Conservation (phyloP, 2,113 vertebrate genomes). For the Scolopax mira region DNA sequence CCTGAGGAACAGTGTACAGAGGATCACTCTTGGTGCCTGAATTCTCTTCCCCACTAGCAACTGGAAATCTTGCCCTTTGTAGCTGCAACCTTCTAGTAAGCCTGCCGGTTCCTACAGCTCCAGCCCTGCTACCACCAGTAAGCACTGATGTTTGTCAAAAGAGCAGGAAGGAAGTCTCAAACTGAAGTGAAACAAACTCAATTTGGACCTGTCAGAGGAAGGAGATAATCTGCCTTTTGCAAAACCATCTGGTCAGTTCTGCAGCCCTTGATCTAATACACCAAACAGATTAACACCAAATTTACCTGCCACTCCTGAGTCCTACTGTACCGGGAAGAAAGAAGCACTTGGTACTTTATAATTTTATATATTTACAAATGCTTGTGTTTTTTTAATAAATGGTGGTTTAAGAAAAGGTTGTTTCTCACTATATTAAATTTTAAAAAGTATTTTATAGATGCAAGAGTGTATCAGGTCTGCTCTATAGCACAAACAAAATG, state of each 20-base stretch:
- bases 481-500: neutral
- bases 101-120: neutral
- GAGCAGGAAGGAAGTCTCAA: neutral
- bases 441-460: neutral
- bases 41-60: neutral
- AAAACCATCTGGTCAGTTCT: neutral
- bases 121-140: neutral
- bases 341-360: conserved; percentile 25
- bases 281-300: neutral
- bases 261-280: neutral
- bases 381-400: conserved; percentile 38
- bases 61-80: neutral
- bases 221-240: neutral
- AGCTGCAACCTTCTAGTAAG: neutral
- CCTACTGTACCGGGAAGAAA: neutral
- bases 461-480: neutral
- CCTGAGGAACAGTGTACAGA: neutral
- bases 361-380: conserved; percentile 27
- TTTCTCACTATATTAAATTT: neutral
- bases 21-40: neutral
- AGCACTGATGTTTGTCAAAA: neutral
- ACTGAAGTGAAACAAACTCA: neutral
- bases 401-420: neutral
- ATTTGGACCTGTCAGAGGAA: neutral
- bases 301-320: neutral